These are phyloP conservation scores for Tiphia femorata DNA, from an alignment of 2,888 invertebrate genomes.

Conservation along the genomic window DNA sequence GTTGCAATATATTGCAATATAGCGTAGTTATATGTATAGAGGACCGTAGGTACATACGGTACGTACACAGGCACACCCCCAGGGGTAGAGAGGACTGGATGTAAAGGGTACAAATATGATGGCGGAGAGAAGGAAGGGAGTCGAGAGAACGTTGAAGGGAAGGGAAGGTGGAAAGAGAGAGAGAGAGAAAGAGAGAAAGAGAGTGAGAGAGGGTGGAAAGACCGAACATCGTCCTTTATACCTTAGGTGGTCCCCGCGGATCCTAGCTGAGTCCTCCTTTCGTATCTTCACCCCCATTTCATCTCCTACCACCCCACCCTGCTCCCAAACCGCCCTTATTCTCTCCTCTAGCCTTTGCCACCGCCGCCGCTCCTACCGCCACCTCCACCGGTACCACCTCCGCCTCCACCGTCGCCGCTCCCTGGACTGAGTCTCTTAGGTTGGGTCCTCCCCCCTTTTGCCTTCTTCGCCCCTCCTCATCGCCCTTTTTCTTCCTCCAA, in stretches of 20 bases:
- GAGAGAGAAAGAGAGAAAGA: conserved; percentile 14
- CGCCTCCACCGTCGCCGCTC: too few species aligned
- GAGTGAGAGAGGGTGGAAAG: conserved; percentile 52
- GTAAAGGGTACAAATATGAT: background rate
- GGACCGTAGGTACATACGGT: background rate
- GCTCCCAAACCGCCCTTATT: conserved; percentile 57
- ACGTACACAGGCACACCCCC: conserved; percentile 1
- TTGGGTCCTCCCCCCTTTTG: conserved; percentile 48
- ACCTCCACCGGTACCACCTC: too few species aligned
- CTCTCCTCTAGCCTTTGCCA: conserved; percentile 59
- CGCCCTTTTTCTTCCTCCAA: conserved; percentile 20
- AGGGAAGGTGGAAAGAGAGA: conserved; percentile 7
- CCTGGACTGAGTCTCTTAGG: conserved; percentile 63
- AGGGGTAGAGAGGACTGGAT: background rate
- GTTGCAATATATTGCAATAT: conserved; percentile 33
- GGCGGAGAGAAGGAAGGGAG: conserved; percentile 2
- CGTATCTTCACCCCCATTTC: conserved; percentile 57
- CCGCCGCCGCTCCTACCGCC: too few species aligned
- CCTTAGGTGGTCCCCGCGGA: conserved; percentile 63
- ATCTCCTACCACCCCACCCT: conserved; percentile 43
- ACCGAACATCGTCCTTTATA: conserved; percentile 62
- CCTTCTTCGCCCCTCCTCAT: conserved; percentile 27
- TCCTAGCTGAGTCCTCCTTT: conserved; percentile 60
- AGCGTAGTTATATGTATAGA: conserved; percentile 10
- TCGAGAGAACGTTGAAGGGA: conserved; percentile 2